phyloP scores from a whole-genome alignment of 2,888 invertebrate genomes.

The Diogma glabrata region DNA sequence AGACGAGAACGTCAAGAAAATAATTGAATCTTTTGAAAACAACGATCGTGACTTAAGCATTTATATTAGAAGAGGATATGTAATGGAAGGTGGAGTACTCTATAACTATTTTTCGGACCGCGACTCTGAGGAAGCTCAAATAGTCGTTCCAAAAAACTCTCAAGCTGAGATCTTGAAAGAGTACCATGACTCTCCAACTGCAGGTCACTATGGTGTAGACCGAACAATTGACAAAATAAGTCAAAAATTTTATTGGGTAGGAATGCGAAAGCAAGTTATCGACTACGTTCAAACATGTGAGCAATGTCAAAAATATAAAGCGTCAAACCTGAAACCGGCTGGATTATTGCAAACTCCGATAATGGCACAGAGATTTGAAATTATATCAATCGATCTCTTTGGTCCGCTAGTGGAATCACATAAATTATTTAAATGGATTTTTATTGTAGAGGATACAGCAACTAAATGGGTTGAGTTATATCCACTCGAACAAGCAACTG shows the following conservation, averaged over 20 bases:
- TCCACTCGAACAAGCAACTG: too few relatives aligned
- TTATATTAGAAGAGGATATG: slow-evolving; percentile 20
- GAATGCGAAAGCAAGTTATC: slow-evolving; percentile 22
- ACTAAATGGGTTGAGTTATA: slow-evolving; percentile 22
- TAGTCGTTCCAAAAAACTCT: slow-evolving; percentile 16
- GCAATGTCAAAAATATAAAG: slow-evolving; percentile 26
- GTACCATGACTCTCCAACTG: slow-evolving; percentile 18
- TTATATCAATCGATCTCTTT: slow-evolving; percentile 26
- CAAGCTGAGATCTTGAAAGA: slow-evolving; percentile 14
- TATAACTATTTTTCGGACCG: slow-evolving; percentile 16
- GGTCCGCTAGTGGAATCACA: slow-evolving; percentile 19
- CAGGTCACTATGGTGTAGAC: slow-evolving; percentile 24
- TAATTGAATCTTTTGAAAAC: slow-evolving; percentile 18
- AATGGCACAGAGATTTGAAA: too few relatives aligned
- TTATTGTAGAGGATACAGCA: slow-evolving; percentile 21
- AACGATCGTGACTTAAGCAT: slow-evolving; percentile 9
- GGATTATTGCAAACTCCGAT: slow-evolving; percentile 26
- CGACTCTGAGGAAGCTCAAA: slow-evolving; percentile 9
- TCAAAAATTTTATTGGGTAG: slow-evolving; percentile 22
- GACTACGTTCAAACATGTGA: slow-evolving; percentile 23
- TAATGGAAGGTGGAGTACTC: slow-evolving; percentile 20
- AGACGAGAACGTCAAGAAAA: too few relatives aligned
- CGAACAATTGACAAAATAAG: slow-evolving; percentile 19
- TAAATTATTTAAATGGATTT: slow-evolving; percentile 20
- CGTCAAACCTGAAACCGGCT: slow-evolving; percentile 25